phyloP scores from a whole-genome alignment of 2,113 vertebrate species.

The Microcebus griseorufus region DNA sequence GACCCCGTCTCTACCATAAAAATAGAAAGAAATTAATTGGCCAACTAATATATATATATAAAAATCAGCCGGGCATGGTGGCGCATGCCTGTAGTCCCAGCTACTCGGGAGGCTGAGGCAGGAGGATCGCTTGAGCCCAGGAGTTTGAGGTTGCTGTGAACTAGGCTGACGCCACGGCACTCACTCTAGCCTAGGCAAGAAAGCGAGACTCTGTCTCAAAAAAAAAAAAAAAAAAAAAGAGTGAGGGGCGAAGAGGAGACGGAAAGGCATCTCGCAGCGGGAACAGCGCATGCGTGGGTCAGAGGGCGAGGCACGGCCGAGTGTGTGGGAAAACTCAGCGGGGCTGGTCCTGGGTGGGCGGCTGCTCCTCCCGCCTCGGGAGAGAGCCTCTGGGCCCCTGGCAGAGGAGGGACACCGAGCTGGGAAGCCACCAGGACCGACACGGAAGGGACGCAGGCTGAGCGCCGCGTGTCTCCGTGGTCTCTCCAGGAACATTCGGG shows the following conservation, averaged over 20 bases:
- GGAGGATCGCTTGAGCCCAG: too few relatives aligned
- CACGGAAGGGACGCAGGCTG: accelerated
- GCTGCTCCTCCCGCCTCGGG: neutral
- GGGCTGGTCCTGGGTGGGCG: neutral
- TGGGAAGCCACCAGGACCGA: neutral
- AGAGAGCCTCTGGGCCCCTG: neutral
- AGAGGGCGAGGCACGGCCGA: neutral
- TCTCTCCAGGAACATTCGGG: accelerated
- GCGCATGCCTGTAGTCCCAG: too few relatives aligned
- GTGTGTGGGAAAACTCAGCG: accelerated
- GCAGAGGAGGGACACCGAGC: neutral
- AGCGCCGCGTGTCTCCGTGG: neutral
- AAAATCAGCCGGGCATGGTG: too few relatives aligned
- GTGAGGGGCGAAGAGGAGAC: accelerated
- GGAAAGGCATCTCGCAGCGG: neutral
- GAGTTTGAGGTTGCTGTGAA: too few relatives aligned
- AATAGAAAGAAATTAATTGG: too few relatives aligned
- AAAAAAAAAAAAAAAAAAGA: neutral
- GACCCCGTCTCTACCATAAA: too few relatives aligned
- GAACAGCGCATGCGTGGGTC: neutral
- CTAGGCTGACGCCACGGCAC: too few relatives aligned
- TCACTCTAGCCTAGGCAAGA: too few relatives aligned
- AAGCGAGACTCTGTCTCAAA: too few relatives aligned
- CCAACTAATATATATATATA: too few relatives aligned
- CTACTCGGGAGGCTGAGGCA: too few relatives aligned